These are phyloP conservation scores for Drosophila malerkotliana DNA, from an alignment of 1,140 invertebrate species.

Conservation along the genomic window DNA sequence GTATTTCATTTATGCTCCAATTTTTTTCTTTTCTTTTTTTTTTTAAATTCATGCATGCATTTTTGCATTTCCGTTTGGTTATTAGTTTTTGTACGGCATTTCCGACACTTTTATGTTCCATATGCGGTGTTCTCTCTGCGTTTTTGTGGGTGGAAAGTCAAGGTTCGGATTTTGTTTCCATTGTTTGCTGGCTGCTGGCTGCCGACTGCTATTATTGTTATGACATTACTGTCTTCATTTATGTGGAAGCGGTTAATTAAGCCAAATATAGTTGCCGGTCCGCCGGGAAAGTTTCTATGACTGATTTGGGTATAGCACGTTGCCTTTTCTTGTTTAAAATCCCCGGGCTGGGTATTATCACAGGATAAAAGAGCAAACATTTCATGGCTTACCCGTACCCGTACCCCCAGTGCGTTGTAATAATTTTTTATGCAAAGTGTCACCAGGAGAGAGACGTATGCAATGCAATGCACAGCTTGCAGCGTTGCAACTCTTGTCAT, in stretches of 20 bases:
- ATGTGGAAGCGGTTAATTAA: constrained; percentile 71
- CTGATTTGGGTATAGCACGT: neutral
- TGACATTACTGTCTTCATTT: constrained; percentile 76
- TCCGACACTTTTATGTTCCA: constrained; percentile 67
- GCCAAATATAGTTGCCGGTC: constrained; percentile 14
- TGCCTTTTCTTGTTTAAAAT: neutral
- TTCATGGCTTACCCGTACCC: constrained; percentile 18
- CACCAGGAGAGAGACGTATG: constrained; percentile 10
- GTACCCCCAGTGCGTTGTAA: constrained; percentile 20
- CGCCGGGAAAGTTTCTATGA: constrained; percentile 2
- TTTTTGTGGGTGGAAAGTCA: constrained; percentile 19
- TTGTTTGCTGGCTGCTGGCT: neutral
- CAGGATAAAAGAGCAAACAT: constrained; percentile 29
- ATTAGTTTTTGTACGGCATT: constrained; percentile 72
- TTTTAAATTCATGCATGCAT: constrained; percentile 36
- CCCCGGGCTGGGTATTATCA: constrained; percentile 1
- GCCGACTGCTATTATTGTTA: constrained; percentile 24
- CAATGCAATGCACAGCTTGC: constrained; percentile 23
- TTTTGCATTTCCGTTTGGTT: constrained; percentile 76
- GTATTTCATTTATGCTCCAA: constrained; percentile 3
- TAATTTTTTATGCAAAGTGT: constrained; percentile 39
- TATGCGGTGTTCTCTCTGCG: constrained; percentile 25
- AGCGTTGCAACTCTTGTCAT: constrained; percentile 50
- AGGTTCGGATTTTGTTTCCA: constrained; percentile 24
- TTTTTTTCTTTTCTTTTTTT: neutral